These are phyloP conservation scores for Amblyjoppa fuscipennis DNA, from an alignment of 2,888 invertebrate species.

Conservation along the genomic window DNA sequence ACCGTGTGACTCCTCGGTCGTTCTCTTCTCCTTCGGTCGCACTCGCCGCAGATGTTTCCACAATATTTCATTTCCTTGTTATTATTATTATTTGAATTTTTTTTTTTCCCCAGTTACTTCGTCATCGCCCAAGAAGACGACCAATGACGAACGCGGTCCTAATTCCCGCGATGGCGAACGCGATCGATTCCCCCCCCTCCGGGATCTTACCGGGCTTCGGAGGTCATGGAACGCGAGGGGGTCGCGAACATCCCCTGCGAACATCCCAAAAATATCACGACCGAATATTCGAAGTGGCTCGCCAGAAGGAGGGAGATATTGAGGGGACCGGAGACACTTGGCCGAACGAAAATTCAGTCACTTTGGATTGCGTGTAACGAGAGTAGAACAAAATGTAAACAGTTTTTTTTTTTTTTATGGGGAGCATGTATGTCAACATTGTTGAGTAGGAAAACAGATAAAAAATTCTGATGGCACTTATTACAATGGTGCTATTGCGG, in stretches of 20 bases:
- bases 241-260: constrained; percentile 34
- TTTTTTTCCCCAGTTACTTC: constrained; percentile 1
- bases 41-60: constrained; percentile 21
- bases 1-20: constrained; percentile 13
- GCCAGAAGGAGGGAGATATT: too few species aligned
- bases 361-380: background rate
- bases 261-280: constrained; percentile 55
- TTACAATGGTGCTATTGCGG: background rate
- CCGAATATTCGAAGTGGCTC: too few species aligned
- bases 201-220: constrained; percentile 64
- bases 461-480: background rate
- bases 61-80: background rate
- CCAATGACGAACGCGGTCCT: constrained; percentile 12
- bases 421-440: background rate
- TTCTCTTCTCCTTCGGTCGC: constrained; percentile 3
- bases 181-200: constrained; percentile 56
- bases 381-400: background rate
- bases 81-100: background rate
- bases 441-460: background rate
- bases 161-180: constrained; percentile 58
- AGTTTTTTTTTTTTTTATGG: too few species aligned
- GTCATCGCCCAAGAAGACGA: constrained; percentile 46
- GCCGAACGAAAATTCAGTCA: background rate
- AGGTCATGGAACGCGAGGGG: constrained; percentile 60
- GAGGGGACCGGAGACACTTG: background rate